Evolutionary conservation across 2,888 invertebrate genomes (phyloP).

Genomic region (Dilophus febrilis): DNA sequence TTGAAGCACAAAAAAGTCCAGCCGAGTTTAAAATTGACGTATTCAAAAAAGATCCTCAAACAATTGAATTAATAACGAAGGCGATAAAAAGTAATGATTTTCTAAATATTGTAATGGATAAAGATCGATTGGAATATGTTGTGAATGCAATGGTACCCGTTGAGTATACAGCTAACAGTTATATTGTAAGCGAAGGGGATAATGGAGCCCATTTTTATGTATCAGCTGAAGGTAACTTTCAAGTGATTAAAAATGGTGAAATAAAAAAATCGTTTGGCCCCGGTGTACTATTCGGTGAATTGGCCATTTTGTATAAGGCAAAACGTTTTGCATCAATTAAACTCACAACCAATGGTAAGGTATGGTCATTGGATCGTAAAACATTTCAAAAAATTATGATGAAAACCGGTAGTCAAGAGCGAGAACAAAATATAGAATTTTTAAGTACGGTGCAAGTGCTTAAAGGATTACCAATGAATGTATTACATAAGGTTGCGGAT

Average conservation of each 20-base stretch:
- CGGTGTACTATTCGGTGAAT: constrained; percentile 75
- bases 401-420: constrained; percentile 63
- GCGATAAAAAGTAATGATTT: constrained; percentile 71
- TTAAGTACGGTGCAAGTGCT: constrained; percentile 64
- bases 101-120: constrained; percentile 57
- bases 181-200: constrained; percentile 65
- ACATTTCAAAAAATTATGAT: constrained; percentile 85
- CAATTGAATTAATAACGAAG: constrained; percentile 43
- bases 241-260: constrained; percentile 65
- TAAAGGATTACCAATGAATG: constrained; percentile 37
- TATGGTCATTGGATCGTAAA: constrained; percentile 76
- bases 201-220: constrained; percentile 76
- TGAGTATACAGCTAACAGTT: constrained; percentile 44
- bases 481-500: constrained; percentile 68
- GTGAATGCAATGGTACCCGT: constrained; percentile 68
- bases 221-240: constrained; percentile 69
- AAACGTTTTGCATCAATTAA: constrained; percentile 74
- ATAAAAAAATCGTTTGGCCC: constrained; percentile 63
- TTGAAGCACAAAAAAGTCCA: constrained; percentile 28
- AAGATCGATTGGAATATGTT: constrained; percentile 55
- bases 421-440: constrained; percentile 72
- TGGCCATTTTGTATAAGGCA: constrained; percentile 87
- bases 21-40: constrained; percentile 34
- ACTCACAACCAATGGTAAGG: constrained; percentile 56
- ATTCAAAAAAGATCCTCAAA: constrained; percentile 35